Base-by-base conservation (phyloP, 2,113 vertebrate species). In the Hyperopisus bebe region DNA sequence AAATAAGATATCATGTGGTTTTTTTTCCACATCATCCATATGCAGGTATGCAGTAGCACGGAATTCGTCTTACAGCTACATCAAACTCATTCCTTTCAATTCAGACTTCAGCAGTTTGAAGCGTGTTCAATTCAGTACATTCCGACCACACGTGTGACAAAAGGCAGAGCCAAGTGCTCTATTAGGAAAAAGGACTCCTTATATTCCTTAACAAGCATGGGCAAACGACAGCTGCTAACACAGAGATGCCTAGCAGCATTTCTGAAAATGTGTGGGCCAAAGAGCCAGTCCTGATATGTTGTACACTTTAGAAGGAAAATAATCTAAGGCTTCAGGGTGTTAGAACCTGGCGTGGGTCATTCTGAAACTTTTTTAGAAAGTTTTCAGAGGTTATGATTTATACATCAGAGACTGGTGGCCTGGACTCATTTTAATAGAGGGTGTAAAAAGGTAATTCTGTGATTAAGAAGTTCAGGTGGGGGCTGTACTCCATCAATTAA, bases 311-410 rank as follows among this genome's bases (percentile, higher is more conserved):
- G 2, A 27, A 11, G 58, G 58, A 66, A n/a, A 27, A 66, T 10
- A 66, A 11, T 83, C 17, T 4, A 24, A 92, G 91, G 91, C 91
- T 90, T 53, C 90, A 58, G 46, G 44, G 88, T 91, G 86, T 90
- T 80, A 39, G 66, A 53, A 84, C 53, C 88, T 84, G 86, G 82
- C 82, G 90, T 80, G 88, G 90, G 88, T 90, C 88, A 80, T 80
- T 48, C 51, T 44, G 13, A 62, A 84, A 84, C 86, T 19, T 5
- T 39, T 87, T 87, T 48, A 62, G 87, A 88, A 39, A 55, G 24
- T 31, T 21, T 70, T 27, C 84, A 87, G 62, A 80, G 62, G 53
- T 87, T 87, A 80, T 53, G 55, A 27, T 42, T 80, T 55, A 51
- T 53, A 55, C 66, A 66, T 55, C 46, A 44, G 35, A 53, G 62